Evolutionary conservation across 2,888 invertebrate species (phyloP).

Genomic region (Cremastinae sp.): DNA sequence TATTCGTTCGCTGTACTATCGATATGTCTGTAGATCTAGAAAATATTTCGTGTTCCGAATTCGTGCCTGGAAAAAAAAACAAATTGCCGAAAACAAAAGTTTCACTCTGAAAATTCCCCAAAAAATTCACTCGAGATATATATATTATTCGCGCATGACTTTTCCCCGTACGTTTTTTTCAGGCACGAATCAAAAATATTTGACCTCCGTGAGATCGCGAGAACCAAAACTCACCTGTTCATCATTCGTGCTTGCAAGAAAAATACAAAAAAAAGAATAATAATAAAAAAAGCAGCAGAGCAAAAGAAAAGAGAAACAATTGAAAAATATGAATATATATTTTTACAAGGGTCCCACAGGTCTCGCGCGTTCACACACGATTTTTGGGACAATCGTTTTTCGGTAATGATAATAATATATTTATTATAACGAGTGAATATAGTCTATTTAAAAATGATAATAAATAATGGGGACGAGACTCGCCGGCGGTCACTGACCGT

Average conservation of each 20-base stretch:
- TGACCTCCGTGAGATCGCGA: constrained; percentile 56
- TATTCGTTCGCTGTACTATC: constrained; percentile 27
- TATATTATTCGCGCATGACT: not conserved
- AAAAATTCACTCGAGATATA: not conserved
- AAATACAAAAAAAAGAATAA: constrained; percentile 9
- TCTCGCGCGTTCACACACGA: constrained; percentile 50
- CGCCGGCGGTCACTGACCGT: constrained; percentile 54
- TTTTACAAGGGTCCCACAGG: constrained; percentile 59
- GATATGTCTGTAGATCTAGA: constrained; percentile 5
- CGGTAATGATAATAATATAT: constrained; percentile 53
- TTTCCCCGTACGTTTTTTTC: not conserved
- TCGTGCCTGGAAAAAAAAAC: constrained; percentile 3
- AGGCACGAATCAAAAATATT: constrained; percentile 45
- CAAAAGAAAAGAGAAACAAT: constrained; percentile 34
- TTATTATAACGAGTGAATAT: constrained; percentile 45
- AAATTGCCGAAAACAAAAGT: not conserved
- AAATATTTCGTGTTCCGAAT: constrained; percentile 11
- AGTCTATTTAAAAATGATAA: constrained; percentile 35
- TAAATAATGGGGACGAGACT: constrained; percentile 20
- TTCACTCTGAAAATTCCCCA: not conserved
- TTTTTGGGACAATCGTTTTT: constrained; percentile 56
- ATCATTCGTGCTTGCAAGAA: constrained; percentile 48
- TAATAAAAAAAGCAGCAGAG: constrained; percentile 25
- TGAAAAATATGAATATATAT: constrained; percentile 60
- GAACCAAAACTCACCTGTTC: constrained; percentile 43